Percentiles rank a stretch among this genome's conserved stretches.
phyloP scores from a whole-genome alignment of 2,113 vertebrate genomes.

The Corythoichthys intestinalis region DNA sequence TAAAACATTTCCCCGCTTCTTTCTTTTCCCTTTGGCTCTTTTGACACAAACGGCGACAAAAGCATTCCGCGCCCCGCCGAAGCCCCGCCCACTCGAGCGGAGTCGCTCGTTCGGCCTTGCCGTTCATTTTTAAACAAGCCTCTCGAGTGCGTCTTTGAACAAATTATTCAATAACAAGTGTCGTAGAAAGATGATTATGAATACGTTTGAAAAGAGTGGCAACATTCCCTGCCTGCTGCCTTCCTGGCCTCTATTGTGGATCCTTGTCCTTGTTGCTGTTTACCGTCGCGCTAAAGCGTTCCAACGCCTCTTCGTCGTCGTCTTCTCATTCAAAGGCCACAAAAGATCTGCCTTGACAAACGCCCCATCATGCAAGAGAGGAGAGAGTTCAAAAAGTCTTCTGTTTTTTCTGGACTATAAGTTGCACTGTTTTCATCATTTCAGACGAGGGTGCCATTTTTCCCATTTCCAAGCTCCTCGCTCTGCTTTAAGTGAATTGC shows the following conservation, averaged over 20 bases:
- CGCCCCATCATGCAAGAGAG: neutral
- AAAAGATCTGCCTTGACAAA: neutral
- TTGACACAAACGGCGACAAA: no score
- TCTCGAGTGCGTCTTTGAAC: slow-evolving; percentile 28
- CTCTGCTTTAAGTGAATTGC: no score
- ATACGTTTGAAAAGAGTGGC: neutral
- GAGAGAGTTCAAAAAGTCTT: neutral
- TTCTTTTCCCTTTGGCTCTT: no score
- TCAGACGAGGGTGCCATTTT: no score
- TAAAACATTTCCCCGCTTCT: neutral
- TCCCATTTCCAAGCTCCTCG: no score
- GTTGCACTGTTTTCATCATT: no score
- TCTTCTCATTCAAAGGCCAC: neutral
- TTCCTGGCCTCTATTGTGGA: neutral
- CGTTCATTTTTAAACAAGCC: slow-evolving; percentile 14
- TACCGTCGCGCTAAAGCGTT: neutral
- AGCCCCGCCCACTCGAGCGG: no score
- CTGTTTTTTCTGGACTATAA: no score
- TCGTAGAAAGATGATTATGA: neutral
- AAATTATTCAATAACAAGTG: slow-evolving; percentile 4
- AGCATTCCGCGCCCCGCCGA: no score
- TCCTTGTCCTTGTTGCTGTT: slow-evolving; percentile 11
- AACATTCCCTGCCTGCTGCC: slow-evolving; percentile 1
- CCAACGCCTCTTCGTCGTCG: neutral
- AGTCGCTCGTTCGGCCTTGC: slow-evolving; percentile 24